Evolutionary conservation across 2,797 vertebrate species (phyloP), one percentile per base, ranked within the genome.

Genomic region (Myiothlypis coronata): DNA sequence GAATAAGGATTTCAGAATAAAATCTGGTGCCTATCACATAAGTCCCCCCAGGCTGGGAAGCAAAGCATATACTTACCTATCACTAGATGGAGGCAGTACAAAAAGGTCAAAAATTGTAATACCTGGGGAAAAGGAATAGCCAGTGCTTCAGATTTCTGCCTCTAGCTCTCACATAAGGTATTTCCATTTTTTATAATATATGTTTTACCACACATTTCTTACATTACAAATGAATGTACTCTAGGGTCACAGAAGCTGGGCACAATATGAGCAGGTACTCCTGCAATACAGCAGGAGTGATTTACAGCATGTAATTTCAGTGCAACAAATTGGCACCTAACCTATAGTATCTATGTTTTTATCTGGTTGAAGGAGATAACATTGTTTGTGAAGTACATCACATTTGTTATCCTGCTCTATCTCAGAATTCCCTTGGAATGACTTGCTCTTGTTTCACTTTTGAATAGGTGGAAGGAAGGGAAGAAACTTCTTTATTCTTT

Each of bases 241-340:
- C 44, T 4, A 56, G 55, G 63, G 67, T 87, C 0, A 0, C 47
- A 83, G 55, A 63, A 64, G 50, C 44, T 72, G 81, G 64, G 26
- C 52, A 35, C 46, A 83, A 41, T 56, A 63, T 8, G 39, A 80
- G 56, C 49, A 70, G 81, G 61, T 77, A 85, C 34, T 32, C 27
- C 50, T 65, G 75, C 64, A 83, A 34, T 86, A 75, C 15, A 87
- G 46, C n/a, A 82, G 53, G 39, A 93, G 50, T 79, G 80, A 95
- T 87, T 87, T 89, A 89, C 75, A 94, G 84, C 60, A 46, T 35
- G 64, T 53, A 64, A 93, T 91, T 87, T 77, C 37, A 85, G 87
- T 56, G 87, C 89, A 93, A 94, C 32, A 94, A 93, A 93, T 75
- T 83, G 93, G 84, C 87, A 91, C 56, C 89, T 93, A 77, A 93